Evolutionary conservation across 2,888 invertebrate genomes (phyloP).

Genomic region (Caenorhabditis afra): DNA sequence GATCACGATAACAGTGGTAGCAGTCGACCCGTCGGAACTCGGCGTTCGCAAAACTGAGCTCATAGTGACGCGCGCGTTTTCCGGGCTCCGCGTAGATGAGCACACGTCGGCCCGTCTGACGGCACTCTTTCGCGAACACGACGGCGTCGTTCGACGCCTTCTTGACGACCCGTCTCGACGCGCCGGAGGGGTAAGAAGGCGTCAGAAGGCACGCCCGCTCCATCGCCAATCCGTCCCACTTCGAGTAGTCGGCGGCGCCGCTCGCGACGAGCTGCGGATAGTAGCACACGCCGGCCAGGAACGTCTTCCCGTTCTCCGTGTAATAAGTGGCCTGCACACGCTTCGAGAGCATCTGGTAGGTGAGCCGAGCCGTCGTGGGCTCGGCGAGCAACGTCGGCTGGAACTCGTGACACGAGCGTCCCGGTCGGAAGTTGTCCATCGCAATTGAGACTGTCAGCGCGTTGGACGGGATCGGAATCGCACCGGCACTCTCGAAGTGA

Average conservation of each 20-base stretch:
- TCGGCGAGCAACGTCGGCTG: not conserved
- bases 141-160: too few relatives aligned
- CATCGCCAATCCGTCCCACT: not conserved
- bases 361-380: not conserved
- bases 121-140: too few relatives aligned
- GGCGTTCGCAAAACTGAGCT: too few relatives aligned
- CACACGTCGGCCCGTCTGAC: too few relatives aligned
- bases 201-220: not conserved
- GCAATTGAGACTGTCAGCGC: slow-evolving; percentile 3
- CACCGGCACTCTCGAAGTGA: not conserved
- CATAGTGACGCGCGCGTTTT: too few relatives aligned
- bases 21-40: too few relatives aligned
- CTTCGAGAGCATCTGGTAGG: slow-evolving; percentile 17
- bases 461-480: not conserved
- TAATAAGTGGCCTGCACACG: slow-evolving; percentile 8
- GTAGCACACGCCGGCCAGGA: slow-evolving; percentile 7
- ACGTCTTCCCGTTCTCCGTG: not conserved
- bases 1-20: too few relatives aligned
- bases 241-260: not conserved
- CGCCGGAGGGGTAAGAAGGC: not conserved
- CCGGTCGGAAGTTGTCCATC: not conserved
- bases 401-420: slow-evolving; percentile 4
- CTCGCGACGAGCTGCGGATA: not conserved
- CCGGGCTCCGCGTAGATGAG: too few relatives aligned
- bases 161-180: too few relatives aligned